phyloP scores from a whole-genome alignment of 2,797 vertebrate genomes.

The Acipenser ruthenus region DNA sequence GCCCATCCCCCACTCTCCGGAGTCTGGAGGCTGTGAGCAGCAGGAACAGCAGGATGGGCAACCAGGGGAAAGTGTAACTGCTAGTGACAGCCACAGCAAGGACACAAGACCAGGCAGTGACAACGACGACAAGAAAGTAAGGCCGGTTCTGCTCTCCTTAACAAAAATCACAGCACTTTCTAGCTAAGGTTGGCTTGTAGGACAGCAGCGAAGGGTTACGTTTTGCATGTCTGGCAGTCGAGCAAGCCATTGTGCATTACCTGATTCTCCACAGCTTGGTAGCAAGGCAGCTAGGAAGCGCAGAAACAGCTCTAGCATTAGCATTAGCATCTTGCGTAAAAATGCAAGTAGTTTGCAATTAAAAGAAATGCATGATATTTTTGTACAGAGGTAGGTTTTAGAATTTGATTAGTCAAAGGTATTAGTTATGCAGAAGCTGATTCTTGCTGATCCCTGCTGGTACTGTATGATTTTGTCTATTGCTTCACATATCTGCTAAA shows the following conservation, averaged over 20 bases:
- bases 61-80: constrained; percentile 45
- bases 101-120: constrained; percentile 48
- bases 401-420: neutral
- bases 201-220: neutral
- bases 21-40: constrained; percentile 62
- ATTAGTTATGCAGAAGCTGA: neutral
- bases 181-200: neutral
- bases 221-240: neutral
- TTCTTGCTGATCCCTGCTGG: neutral
- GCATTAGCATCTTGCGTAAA: neutral
- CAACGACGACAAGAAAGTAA: constrained; percentile 68
- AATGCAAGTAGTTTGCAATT: neutral
- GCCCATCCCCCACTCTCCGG: constrained; percentile 61
- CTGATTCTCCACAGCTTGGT: neutral
- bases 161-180: neutral
- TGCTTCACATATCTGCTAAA: neutral
- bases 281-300: neutral
- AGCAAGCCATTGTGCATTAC: neutral
- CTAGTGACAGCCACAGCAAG: constrained; percentile 50
- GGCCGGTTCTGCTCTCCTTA: constrained; percentile 32
- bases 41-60: constrained; percentile 53
- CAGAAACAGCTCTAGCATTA: neutral
- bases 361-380: neutral
- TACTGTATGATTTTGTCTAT: neutral
- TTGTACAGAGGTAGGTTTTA: neutral